Percentiles rank a stretch among this genome's conserved stretches.
Conservation (phyloP, 2,888 invertebrate genomes). For the Rhagonycha lutea region DNA sequence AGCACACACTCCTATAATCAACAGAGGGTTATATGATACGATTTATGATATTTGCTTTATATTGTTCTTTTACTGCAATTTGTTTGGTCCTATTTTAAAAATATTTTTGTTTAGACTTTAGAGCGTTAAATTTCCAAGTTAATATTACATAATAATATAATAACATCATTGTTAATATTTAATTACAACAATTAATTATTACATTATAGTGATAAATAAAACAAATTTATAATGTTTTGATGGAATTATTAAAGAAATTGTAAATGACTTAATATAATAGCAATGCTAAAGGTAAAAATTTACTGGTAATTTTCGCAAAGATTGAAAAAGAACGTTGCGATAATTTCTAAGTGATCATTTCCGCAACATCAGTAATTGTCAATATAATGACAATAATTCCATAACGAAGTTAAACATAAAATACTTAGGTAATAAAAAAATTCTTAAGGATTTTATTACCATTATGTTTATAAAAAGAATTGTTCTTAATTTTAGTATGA, state of each 20-base stretch:
- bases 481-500: no score
- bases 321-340: not conserved
- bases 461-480: not conserved
- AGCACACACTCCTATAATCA: slow-evolving; percentile 9
- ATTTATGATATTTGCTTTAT: slow-evolving; percentile 20
- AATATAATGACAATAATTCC: not conserved
- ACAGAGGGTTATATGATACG: slow-evolving; percentile 14
- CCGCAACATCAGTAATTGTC: not conserved
- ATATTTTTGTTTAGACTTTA: not conserved
- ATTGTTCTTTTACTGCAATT: slow-evolving; percentile 6
- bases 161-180: not conserved
- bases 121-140: not conserved
- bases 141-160: not conserved
- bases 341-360: not conserved
- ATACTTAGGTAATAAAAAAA: not conserved
- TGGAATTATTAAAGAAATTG: not conserved
- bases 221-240: no score
- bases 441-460: not conserved
- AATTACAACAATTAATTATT: not conserved
- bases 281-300: not conserved
- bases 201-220: not conserved
- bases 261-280: not conserved
- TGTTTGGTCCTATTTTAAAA: not conserved
- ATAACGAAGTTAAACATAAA: not conserved
- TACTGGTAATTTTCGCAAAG: not conserved